Base-by-base conservation (phyloP, 2,113 vertebrate species). In the Synodontis membranacea region DNA sequence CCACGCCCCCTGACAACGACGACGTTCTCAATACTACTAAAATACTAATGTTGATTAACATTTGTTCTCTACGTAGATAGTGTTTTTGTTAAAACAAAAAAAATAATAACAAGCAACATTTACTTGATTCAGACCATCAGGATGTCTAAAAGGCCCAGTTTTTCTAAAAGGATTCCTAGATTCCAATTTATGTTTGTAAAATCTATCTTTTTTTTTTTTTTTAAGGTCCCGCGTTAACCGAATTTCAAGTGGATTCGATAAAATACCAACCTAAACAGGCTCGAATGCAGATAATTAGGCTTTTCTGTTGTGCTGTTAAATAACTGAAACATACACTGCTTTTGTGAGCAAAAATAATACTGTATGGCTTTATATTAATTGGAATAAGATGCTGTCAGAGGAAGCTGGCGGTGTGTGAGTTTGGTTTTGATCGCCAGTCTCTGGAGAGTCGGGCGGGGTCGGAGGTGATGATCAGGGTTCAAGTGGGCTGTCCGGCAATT, bases 401-500 rank as follows among this genome's bases (percentile, higher is more conserved):
- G 8, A 74, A 81, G 39, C 25, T 39, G 58, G 56, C 28, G 21
- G 44, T 80, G 8, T 86, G 84, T 83, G 21, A 84, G 58, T 75
- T 52, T 79, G 50, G n/a, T 42, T 70, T 66, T 88, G 80, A 76
- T 80, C 34, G n/a, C 66, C 46, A 66, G 86, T 91, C 88, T 91
- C 92, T 79, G 25, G 85, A 86, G 89, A 86, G 84, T 37, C 78
- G 82, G 80, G n/a, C 74, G 85, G 74, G 87, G 91, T 91, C 89
- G 90, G 80, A 52, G 88, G 88, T 89, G 46, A 87, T 52, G 85
- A 83, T 31, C 74, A 46, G 48, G 84, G 86, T 89, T 89, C 86
- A 90, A 91, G 91, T 90, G 87, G 86, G 84, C 75, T 88, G 75
- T 88, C 89, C 88, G 17, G 82, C 72, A 89, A 90, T 88, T 93